Evolutionary conservation across 2,888 invertebrate genomes (phyloP), one percentile per base, ranked within the genome.

Genomic region (Dryococelus australis): DNA sequence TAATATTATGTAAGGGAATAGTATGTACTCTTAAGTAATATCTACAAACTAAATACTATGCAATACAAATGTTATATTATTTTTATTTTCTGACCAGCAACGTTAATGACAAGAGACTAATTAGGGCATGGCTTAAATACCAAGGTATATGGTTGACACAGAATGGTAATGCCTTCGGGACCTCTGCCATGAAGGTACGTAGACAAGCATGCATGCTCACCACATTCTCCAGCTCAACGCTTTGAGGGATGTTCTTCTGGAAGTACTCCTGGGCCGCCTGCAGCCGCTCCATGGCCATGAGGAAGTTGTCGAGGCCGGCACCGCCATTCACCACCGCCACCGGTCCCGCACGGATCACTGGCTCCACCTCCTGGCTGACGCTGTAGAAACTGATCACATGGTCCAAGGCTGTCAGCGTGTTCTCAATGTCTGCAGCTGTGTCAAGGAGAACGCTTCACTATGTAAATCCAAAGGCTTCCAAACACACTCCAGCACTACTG

Each of bases 371-470:
- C 91, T 97, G 96, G 0, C 98, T 97, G 51, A 99, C 98, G 93
- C 98, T 98, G 92, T 99, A 99, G 92, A 97, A 99, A 86, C 97
- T 97, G 78, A 99, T 97, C 0, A 99, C 99, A 92, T 97, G 97
- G 91, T 99, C 99, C 90, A 99, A 92, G 27, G 97, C 95, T 88
- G 96, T 95, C 51, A 99, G 94, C 2, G 98, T 98, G 89, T 95
- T 95, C 90, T 99, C 98, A 92, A 99, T 97, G 93, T 99, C 99
- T 99, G 91, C 20, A 90, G 88, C 53, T 10, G 28, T 20, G 85
- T 87, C 85, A 88, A 88, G 85, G 83, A 79, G 85, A 53, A 85
- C 43, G 24, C 20, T 80, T 10, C 20, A 27, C 85, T 81, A 84
- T 28, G 43, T 12, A 24, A 1, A 84, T 26, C 2, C 78, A 3